phyloP scores from a whole-genome alignment of 1,140 invertebrate genomes.

The Homarus americanus region DNA sequence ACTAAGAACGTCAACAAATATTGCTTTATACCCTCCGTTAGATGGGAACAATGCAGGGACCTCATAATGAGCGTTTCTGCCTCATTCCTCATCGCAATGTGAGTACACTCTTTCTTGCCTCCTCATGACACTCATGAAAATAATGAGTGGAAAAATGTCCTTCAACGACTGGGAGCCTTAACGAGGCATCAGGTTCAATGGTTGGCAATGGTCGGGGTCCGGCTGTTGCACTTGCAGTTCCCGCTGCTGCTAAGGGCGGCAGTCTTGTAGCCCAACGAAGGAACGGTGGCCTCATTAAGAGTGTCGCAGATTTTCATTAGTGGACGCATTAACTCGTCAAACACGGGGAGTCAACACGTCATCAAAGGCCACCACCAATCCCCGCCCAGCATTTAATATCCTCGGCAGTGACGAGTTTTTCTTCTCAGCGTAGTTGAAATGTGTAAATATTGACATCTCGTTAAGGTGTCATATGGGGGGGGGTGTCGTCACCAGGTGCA shows the following conservation, averaged over 20 bases:
- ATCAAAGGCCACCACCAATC: background rate
- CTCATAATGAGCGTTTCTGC: background rate
- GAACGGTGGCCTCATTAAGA: background rate
- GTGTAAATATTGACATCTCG: constrained; percentile 1
- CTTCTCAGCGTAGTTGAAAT: background rate
- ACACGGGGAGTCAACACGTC: background rate
- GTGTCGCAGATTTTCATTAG: background rate
- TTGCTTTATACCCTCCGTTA: too few species aligned
- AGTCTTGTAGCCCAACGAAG: background rate
- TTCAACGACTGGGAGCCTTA: background rate
- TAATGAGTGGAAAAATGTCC: background rate
- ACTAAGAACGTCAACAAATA: too few species aligned
- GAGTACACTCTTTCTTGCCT: background rate
- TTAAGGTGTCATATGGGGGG: too few species aligned
- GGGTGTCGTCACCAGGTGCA: too few species aligned
- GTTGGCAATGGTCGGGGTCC: background rate
- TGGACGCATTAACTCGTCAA: background rate
- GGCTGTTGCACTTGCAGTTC: background rate
- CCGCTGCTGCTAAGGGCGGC: too few species aligned
- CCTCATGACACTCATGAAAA: background rate
- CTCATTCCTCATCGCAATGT: background rate
- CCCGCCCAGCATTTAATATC: background rate
- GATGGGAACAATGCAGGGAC: background rate
- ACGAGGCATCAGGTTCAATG: background rate
- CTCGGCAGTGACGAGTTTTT: background rate